Percentiles rank a stretch among this genome's conserved stretches.
phyloP scores from a whole-genome alignment of 2,797 vertebrate species.

The Cirrhinus mrigala region DNA sequence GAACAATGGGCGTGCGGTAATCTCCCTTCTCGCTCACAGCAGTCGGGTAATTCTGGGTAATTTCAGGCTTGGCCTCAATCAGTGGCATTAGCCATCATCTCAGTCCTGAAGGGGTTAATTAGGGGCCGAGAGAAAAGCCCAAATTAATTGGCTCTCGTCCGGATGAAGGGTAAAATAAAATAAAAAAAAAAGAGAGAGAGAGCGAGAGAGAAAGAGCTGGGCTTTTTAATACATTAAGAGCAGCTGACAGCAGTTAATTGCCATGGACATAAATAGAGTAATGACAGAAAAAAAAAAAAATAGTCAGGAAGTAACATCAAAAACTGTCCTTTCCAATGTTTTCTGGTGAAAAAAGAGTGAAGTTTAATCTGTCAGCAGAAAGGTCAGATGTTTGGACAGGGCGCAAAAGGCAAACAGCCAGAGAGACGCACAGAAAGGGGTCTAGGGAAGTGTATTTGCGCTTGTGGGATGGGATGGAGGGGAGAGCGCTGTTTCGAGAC shows the following conservation, averaged over 20 bases:
- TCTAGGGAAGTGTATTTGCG: conserved; percentile 39
- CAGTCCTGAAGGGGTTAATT: conserved; percentile 81
- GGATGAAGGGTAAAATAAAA: conserved; percentile 68
- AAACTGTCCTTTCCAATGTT: conserved; percentile 11
- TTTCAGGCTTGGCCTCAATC: conserved; percentile 80
- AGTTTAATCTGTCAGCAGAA: conserved; percentile 42
- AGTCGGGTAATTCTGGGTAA: conserved; percentile 72
- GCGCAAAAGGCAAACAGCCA: conserved; percentile 33
- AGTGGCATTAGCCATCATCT: conserved; percentile 76
- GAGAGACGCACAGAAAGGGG: conserved; percentile 31
- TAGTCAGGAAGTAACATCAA: conserved; percentile 47
- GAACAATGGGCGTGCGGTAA: conserved; percentile 69
- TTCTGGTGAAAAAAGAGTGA: conserved; percentile 22
- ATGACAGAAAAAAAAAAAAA: conserved; percentile 51
- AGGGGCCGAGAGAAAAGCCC: conserved; percentile 73
- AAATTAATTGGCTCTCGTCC: conserved; percentile 77
- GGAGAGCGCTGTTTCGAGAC: conserved; percentile 33
- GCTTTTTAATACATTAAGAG: conserved; percentile 68
- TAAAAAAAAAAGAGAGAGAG: conserved; percentile 28
- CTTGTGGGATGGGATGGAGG: conserved; percentile 47
- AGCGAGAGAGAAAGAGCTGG: conserved; percentile 52
- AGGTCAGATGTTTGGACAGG: conserved; percentile 30
- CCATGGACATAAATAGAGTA: conserved; percentile 63
- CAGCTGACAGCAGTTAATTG: conserved; percentile 69
- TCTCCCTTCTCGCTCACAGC: conserved; percentile 69